Percentiles rank a stretch among this genome's conserved stretches.
These are phyloP conservation scores for Allolobophora icterica DNA, from an alignment of 2,888 invertebrate genomes.

Conservation along the genomic window DNA sequence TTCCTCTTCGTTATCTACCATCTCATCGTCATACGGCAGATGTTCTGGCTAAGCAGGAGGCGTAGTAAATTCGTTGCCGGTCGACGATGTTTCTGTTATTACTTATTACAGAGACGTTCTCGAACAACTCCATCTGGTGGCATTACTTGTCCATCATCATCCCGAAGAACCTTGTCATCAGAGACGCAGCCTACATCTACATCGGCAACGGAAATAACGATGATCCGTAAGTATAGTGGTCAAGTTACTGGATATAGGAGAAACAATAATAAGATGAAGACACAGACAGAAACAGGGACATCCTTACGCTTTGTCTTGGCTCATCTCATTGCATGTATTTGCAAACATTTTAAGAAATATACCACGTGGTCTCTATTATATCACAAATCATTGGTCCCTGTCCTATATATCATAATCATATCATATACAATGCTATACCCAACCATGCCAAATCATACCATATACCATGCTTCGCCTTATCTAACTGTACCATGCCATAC, in stretches of 20 bases:
- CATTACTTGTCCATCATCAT: slow-evolving; percentile 36
- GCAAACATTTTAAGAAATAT: too few relatives aligned
- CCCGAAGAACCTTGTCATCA: slow-evolving; percentile 23
- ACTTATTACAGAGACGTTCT: slow-evolving; percentile 24
- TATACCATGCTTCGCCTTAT: too few relatives aligned
- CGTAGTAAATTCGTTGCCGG: neutral
- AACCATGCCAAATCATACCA: too few relatives aligned
- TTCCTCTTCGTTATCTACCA: neutral
- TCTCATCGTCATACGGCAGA: neutral
- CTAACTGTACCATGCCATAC: neutral
- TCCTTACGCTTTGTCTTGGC: too few relatives aligned
- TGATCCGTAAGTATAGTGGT: slow-evolving; percentile 30
- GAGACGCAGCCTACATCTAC: slow-evolving; percentile 34
- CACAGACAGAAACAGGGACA: too few relatives aligned
- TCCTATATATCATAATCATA: too few relatives aligned
- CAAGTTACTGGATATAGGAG: neutral
- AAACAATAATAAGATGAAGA: too few relatives aligned
- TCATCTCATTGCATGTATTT: too few relatives aligned
- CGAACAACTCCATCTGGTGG: slow-evolving; percentile 35
- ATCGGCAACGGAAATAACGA: slow-evolving; percentile 32
- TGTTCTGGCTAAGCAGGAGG: neutral
- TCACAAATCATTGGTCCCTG: too few relatives aligned
- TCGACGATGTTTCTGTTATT: neutral
- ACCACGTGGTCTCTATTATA: neutral
- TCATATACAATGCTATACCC: too few relatives aligned